phyloP scores from a whole-genome alignment of 2,797 vertebrate genomes.

The Helostoma temminkii region DNA sequence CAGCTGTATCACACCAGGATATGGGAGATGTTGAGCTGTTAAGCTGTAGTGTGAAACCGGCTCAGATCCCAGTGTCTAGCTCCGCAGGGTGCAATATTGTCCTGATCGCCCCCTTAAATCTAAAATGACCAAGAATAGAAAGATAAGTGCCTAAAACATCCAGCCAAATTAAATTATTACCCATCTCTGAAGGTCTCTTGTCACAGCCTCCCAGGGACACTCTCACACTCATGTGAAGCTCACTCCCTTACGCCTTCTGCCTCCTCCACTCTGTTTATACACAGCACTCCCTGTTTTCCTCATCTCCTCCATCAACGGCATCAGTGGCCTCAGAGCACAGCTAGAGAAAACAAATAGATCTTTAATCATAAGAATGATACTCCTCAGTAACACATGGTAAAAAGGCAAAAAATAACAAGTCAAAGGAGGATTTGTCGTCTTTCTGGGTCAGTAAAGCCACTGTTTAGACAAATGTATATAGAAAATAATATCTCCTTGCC shows the following conservation, averaged over 20 bases:
- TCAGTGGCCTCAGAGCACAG: slow-evolving; percentile 47
- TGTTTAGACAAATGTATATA: too few relatives aligned
- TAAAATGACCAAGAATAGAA: slow-evolving; percentile 59
- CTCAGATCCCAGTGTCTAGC: slow-evolving; percentile 59
- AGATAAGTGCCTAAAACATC: slow-evolving; percentile 62
- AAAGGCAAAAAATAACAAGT: slow-evolving; percentile 27
- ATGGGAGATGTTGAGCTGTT: slow-evolving; percentile 70
- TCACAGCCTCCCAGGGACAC: slow-evolving; percentile 57
- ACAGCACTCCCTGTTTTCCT: slow-evolving; percentile 54
- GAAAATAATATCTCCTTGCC: slow-evolving; percentile 3
- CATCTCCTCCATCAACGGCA: slow-evolving; percentile 28
- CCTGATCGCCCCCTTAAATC: slow-evolving; percentile 62
- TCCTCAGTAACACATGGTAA: slow-evolving; percentile 20
- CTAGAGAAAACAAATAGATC: slow-evolving; percentile 55
- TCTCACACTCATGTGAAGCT: slow-evolving; percentile 63
- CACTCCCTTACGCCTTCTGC: slow-evolving; percentile 56
- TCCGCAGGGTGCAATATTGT: slow-evolving; percentile 43
- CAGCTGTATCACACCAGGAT: slow-evolving; percentile 77
- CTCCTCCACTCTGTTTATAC: slow-evolving; percentile 61
- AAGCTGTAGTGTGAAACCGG: slow-evolving; percentile 56
- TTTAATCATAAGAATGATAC: slow-evolving; percentile 33
- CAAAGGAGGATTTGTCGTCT: slow-evolving; percentile 42
- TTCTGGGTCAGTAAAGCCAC: too few relatives aligned
- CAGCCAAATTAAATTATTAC: slow-evolving; percentile 67
- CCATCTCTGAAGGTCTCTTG: slow-evolving; percentile 50